phyloP scores from a whole-genome alignment of 2,888 invertebrate genomes.

The Eupelmus urozonus region DNA sequence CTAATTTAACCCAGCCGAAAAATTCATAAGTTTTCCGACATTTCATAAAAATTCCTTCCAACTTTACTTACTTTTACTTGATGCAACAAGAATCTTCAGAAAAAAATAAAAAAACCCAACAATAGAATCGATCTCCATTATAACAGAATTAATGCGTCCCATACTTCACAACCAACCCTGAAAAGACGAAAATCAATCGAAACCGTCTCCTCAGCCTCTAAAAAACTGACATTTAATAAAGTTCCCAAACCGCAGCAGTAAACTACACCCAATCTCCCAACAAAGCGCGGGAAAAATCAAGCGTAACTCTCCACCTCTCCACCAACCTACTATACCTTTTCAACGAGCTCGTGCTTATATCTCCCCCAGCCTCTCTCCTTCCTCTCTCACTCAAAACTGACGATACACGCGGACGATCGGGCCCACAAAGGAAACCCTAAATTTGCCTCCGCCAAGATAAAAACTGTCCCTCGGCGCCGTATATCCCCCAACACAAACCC shows the following conservation, averaged over 20 bases:
- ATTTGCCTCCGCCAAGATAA: constrained; percentile 41
- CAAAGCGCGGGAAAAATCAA: constrained; percentile 7
- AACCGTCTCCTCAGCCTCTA: neutral
- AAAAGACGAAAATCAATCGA: neutral
- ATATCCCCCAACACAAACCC: neutral
- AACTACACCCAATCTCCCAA: neutral
- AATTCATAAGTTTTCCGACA: too few species aligned
- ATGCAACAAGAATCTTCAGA: too few species aligned
- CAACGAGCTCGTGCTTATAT: neutral
- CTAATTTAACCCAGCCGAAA: too few species aligned
- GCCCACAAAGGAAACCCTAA: constrained; percentile 44
- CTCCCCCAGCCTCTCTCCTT: neutral
- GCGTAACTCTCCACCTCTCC: constrained; percentile 9
- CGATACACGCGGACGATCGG: constrained; percentile 18
- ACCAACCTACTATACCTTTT: neutral
- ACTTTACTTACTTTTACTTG: too few species aligned
- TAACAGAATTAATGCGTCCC: too few species aligned
- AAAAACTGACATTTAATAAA: constrained; percentile 23
- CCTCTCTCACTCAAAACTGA: constrained; percentile 39
- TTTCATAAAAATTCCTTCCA: too few species aligned
- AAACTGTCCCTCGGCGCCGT: constrained; percentile 16
- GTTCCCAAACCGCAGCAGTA: neutral
- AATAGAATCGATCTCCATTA: too few species aligned
- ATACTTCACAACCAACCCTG: neutral
- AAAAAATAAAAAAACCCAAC: too few species aligned